Base-by-base conservation (phyloP, 2,888 invertebrate species). In the Agonopterix arenella region DNA sequence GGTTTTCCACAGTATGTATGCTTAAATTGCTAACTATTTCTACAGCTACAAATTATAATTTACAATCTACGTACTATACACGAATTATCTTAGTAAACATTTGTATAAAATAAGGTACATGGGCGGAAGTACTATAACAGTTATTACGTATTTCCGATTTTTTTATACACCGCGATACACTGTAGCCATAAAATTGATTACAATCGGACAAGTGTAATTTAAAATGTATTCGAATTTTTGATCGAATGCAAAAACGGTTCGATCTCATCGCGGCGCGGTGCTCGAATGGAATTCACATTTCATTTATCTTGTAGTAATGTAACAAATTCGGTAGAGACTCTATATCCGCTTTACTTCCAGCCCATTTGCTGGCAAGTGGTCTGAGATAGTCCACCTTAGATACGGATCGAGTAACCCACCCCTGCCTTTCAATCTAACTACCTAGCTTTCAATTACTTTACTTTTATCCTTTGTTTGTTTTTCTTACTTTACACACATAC, bases 371-470 rank as follows among this genome's bases (percentile, higher is more conserved):
- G 65, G 66, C 84, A 85, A 88, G 86, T 86, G 88, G 78, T 64
- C 70, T 79, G 85, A 68, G 80, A 86, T 86, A 85, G 84, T 82
- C 84, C 73, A 81, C 83, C 79, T 77, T 70, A 77, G 84, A 81
- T 83, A 79, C 72, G 76, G 73, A 81, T 78, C 78, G 70, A 58
- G 68, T 70, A 60, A 61, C 63, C 65, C 60, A 64, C 67, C 63
- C 59, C 68, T 69, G 65, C 37, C 45, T 45, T 68, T 68, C 65
- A 74, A 78, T 77, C 74, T 75, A 77, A 75, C 68, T 73, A 68
- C 73, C 4, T 16, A 16, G 5, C 36, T 36, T 36, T n/a, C 10
- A 36, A 10, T 44, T 11, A 50, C 10, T 28, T 28, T 28, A 28
- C 28, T 28, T 28, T 28, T 28, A 28, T 28, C 28, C 18, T 28